phyloP scores from a whole-genome alignment of 2,797 vertebrate species.

The Poeciliopsis gracilis region DNA sequence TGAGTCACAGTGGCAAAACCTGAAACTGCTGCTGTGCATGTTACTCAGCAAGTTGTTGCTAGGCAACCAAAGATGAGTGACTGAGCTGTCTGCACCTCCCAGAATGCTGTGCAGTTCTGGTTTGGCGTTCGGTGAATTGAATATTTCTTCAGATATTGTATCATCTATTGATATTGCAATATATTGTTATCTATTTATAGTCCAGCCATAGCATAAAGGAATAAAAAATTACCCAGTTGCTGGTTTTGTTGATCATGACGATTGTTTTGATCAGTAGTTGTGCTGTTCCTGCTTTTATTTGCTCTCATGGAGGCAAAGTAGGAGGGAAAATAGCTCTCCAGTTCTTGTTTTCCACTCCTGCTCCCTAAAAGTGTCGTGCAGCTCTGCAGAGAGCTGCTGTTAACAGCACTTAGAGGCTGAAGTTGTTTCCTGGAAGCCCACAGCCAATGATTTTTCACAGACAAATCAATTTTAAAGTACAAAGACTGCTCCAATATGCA shows the following conservation, averaged over 20 bases:
- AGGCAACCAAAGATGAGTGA: too few relatives aligned
- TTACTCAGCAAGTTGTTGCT: too few relatives aligned
- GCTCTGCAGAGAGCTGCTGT: constrained; percentile 23
- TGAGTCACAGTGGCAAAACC: too few relatives aligned
- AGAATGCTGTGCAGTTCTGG: too few relatives aligned
- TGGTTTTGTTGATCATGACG: not conserved
- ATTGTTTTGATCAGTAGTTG: not conserved
- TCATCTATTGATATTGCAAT: too few relatives aligned
- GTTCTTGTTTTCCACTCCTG: constrained; percentile 9
- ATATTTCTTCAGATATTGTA: too few relatives aligned
- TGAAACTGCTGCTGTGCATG: too few relatives aligned
- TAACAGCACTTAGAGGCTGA: constrained; percentile 45
- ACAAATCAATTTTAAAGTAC: constrained; percentile 49
- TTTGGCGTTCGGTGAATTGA: too few relatives aligned
- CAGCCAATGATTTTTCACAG: constrained; percentile 16
- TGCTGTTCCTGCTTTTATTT: not conserved
- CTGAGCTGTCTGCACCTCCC: too few relatives aligned
- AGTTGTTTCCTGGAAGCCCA: constrained; percentile 22
- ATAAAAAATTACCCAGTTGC: not conserved
- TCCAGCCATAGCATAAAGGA: not conserved
- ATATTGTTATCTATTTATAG: too few relatives aligned
- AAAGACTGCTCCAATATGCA: constrained; percentile 25
- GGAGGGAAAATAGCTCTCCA: not conserved
- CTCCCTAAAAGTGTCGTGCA: not conserved
- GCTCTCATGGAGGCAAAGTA: constrained; percentile 4